Evolutionary conservation across 2,888 invertebrate genomes (phyloP).

Genomic region (Sarcophaga subvicina): DNA sequence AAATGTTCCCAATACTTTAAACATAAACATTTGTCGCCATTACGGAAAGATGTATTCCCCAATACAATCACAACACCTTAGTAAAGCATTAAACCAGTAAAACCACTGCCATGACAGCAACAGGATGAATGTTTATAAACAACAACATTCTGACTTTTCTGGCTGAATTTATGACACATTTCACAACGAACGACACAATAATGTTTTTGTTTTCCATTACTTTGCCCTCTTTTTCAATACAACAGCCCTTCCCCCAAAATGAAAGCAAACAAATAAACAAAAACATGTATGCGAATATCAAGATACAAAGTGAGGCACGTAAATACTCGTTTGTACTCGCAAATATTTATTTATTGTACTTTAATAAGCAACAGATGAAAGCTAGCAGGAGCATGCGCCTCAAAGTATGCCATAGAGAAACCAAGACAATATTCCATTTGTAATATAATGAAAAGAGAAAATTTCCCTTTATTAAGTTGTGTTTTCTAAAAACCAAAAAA

Average conservation of each 20-base stretch:
- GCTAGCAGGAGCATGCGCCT: conserved; percentile 51
- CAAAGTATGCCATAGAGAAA: background rate
- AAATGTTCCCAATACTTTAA: too few relatives aligned
- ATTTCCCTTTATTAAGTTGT: conserved; percentile 51
- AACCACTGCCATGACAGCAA: conserved; percentile 62
- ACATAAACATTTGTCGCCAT: too few relatives aligned
- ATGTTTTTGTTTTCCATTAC: conserved; percentile 8
- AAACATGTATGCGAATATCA: background rate
- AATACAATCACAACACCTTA: background rate
- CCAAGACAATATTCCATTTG: background rate
- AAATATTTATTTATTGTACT: background rate
- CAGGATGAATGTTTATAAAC: conserved; percentile 66
- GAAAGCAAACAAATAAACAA: too few relatives aligned
- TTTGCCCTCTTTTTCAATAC: background rate
- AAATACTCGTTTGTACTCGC: conserved; percentile 2
- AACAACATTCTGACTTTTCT: conserved; percentile 46
- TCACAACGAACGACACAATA: background rate
- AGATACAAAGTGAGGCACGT: background rate
- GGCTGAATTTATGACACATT: conserved; percentile 51
- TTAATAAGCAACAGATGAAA: conserved; percentile 66
- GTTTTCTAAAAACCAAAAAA: background rate
- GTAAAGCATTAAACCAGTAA: conserved; percentile 43
- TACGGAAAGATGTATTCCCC: too few relatives aligned
- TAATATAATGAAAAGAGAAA: conserved; percentile 11
- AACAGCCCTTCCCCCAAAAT: background rate